Evolutionary conservation across 2,797 vertebrate species (phyloP).

Genomic region (Nasua narica): DNA sequence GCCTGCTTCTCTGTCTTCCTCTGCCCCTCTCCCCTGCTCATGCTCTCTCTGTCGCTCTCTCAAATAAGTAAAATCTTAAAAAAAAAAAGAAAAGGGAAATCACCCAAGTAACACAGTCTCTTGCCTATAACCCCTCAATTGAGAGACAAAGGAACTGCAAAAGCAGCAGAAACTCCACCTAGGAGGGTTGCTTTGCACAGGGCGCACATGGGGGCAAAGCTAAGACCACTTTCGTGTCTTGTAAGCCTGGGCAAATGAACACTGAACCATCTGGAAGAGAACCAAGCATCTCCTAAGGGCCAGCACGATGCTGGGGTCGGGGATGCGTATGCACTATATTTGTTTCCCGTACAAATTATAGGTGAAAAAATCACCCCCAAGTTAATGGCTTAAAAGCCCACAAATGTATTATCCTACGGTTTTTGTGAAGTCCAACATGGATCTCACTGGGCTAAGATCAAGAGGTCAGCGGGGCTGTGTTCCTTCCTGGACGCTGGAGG

Average conservation of each 20-base stretch:
- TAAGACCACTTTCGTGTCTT: not conserved
- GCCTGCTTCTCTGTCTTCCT: too few relatives aligned
- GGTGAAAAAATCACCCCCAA: not conserved
- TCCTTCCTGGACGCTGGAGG: not conserved
- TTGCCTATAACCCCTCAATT: not conserved
- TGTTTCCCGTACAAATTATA: not conserved
- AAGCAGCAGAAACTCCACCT: not conserved
- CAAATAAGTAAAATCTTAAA: too few relatives aligned
- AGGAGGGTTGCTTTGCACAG: not conserved
- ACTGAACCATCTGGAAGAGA: not conserved
- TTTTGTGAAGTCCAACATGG: not conserved
- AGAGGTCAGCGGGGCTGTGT: not conserved
- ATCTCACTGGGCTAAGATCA: not conserved
- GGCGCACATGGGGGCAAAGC: too few relatives aligned
- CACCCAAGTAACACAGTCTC: not conserved
- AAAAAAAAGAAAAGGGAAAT: not conserved
- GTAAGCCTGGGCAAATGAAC: not conserved
- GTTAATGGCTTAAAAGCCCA: not conserved
- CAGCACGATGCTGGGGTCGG: not conserved
- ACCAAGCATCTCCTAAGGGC: not conserved
- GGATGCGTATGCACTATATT: accelerated
- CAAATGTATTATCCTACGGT: not conserved
- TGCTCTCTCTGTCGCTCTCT: too few relatives aligned
- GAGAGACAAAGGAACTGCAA: not conserved
- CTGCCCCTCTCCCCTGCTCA: too few relatives aligned